A percentile compares a stretch with the other conserved stretches of the same genome.
Conservation (phyloP, 2,888 invertebrate genomes). For the Orthosia gothica region DNA sequence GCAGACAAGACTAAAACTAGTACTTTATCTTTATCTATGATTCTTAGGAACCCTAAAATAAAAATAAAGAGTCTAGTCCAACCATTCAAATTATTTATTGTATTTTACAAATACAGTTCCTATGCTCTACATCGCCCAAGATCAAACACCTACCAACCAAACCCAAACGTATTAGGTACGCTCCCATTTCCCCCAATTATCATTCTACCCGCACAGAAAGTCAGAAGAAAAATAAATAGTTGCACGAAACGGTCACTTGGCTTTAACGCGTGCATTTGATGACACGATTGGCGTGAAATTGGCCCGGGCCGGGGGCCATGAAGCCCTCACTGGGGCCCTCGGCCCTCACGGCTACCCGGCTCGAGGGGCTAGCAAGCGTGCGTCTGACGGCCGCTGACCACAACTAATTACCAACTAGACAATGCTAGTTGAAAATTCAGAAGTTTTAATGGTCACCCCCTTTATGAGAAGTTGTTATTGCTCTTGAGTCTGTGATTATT, state of each 20-base stretch:
- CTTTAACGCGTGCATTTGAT: slow-evolving; percentile 82
- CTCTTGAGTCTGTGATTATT: slow-evolving; percentile 27
- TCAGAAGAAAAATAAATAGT: slow-evolving; percentile 67
- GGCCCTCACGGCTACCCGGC: slow-evolving; percentile 39
- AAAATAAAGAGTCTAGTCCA: not conserved
- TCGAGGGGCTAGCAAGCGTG: slow-evolving; percentile 66
- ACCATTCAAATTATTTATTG: not conserved
- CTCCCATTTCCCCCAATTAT: slow-evolving; percentile 38
- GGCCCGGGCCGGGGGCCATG: slow-evolving; percentile 71
- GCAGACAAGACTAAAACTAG: not conserved
- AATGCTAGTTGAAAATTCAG: slow-evolving; percentile 69
- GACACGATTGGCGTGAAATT: slow-evolving; percentile 89
- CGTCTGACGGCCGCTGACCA: slow-evolving; percentile 77
- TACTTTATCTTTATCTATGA: not conserved
- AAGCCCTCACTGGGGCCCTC: slow-evolving; percentile 49
- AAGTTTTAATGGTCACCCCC: slow-evolving; percentile 59
- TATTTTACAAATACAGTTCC: not conserved
- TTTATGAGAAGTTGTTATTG: slow-evolving; percentile 42
- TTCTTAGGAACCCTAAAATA: not conserved
- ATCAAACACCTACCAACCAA: slow-evolving; percentile 5
- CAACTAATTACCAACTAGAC: slow-evolving; percentile 71
- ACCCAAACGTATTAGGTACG: slow-evolving; percentile 4
- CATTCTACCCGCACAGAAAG: slow-evolving; percentile 42
- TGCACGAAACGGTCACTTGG: slow-evolving; percentile 70
- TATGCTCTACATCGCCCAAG: not conserved